Evolutionary conservation across 2,797 vertebrate species (phyloP), one percentile per base, ranked within the genome.

Genomic region (Buphagus erythrorhynchus): DNA sequence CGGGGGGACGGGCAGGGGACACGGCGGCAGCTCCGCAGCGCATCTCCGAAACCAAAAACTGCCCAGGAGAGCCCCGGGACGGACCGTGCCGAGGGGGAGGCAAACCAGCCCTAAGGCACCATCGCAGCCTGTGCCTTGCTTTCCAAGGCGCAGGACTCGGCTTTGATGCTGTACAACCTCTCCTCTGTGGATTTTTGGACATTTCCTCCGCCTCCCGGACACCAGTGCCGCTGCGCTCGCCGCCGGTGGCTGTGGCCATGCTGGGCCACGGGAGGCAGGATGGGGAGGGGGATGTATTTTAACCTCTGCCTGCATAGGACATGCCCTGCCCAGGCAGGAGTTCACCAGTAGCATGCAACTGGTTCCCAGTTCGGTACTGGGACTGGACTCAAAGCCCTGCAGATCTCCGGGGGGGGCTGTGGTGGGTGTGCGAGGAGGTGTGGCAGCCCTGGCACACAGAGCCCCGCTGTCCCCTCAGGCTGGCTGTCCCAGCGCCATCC

Each of bases 21-120:
- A 40, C 42, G 76, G 77, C 3, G 38, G 19, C 62, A 58, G 38
- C 59, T 85, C 59, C 54, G 24, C 82, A 76, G 52, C 57, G 42
- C 7, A 4, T 52, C 65, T 92, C 52, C 36, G 88, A 94, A 95
- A 95, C 88, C 86, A 95, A 97, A 97, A 91, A 80, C 86, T 91
- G 43, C 45, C 51, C 59, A 18, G 54, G 57, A 92, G 75, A 81
- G 15, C n/a, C 29, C 12, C 1, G 4, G 67, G 52, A 80, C 88
- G 78, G 75, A 68, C 75, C 85, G 13, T 8, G 5, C 58, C 1
- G 0, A 72, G 54, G 16, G 59, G 42, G 10, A 68, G 40, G 28
- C 10, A 35, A 52, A 62, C 2, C 31, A 29, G 38, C 59, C 76
- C 73, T 0, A 2, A 25, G 36, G 67, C 7, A 2, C 46, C 5